Evolutionary conservation across 1,140 invertebrate genomes (phyloP).

Genomic region (Centruroides vittatus): DNA sequence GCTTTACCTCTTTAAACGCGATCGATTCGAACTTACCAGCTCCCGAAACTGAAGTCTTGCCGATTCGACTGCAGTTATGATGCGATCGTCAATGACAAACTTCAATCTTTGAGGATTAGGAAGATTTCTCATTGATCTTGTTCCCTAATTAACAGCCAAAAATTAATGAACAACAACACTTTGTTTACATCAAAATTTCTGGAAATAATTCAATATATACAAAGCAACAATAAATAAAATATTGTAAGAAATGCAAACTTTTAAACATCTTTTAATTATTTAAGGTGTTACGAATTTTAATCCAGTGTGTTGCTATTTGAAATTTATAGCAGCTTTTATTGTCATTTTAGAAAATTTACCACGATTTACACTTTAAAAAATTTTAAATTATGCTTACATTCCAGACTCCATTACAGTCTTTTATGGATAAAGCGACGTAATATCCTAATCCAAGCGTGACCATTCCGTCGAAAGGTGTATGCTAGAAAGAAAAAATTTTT

Average conservation of each 20-base stretch:
- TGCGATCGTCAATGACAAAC: constrained; percentile 21
- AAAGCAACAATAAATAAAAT: too few species aligned
- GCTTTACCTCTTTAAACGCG: background rate
- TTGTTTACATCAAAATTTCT: too few species aligned
- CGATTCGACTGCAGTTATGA: constrained; percentile 14
- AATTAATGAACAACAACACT: too few species aligned
- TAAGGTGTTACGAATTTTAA: too few species aligned
- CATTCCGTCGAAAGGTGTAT: constrained; percentile 42
- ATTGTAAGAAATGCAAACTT: too few species aligned
- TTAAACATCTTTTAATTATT: too few species aligned
- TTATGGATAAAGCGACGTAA: constrained; percentile 23
- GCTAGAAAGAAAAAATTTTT: constrained; percentile 20
- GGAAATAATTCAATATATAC: too few species aligned
- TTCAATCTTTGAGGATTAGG: constrained; percentile 22
- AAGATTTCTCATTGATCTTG: background rate
- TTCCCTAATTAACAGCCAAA: too few species aligned
- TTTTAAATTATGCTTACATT: constrained; percentile 3
- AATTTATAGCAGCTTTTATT: too few species aligned
- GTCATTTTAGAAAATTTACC: too few species aligned
- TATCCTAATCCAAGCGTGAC: constrained; percentile 30
- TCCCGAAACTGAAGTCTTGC: constrained; percentile 16
- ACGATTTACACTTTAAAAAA: too few species aligned
- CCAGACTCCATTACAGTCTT: constrained; percentile 26
- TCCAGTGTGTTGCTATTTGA: too few species aligned
- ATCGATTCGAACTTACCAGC: background rate